Evolutionary conservation across 1,140 invertebrate species (phyloP).

Genomic region (Drosophila lacertosa): DNA sequence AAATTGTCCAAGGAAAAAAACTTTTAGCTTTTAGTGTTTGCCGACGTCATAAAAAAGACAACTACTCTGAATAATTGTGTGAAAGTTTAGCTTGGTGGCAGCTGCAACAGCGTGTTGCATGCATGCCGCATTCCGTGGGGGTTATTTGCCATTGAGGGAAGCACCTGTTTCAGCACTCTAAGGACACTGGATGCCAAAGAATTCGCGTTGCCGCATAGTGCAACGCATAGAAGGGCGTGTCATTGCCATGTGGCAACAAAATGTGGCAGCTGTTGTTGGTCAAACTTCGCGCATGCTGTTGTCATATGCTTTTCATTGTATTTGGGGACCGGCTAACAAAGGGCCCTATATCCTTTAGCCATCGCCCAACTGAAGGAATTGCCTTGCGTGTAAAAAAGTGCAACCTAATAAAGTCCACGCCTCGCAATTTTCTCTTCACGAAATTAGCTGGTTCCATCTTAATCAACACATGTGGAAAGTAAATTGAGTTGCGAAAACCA

Average conservation of each 20-base stretch:
- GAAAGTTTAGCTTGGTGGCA: neutral
- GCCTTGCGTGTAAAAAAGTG: too few relatives aligned
- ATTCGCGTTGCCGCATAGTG: neutral
- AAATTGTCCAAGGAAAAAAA: too few relatives aligned
- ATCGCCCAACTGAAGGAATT: too few relatives aligned
- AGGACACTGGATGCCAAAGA: neutral
- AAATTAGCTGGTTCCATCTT: too few relatives aligned
- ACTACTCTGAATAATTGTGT: conserved; percentile 1
- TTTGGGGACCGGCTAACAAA: conserved; percentile 2
- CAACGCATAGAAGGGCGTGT: neutral
- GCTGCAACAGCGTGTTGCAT: conserved; percentile 2
- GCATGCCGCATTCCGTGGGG: neutral
- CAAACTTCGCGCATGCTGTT: conserved; percentile 13
- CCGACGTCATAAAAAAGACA: conserved; percentile 2
- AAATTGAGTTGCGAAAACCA: too few relatives aligned
- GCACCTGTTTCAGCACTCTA: neutral
- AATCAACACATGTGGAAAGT: too few relatives aligned
- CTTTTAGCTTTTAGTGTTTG: neutral
- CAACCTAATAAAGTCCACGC: too few relatives aligned
- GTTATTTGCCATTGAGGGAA: neutral
- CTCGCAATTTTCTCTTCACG: too few relatives aligned
- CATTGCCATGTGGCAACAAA: conserved; percentile 1
- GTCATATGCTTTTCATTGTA: conserved; percentile 14
- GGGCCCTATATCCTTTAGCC: too few relatives aligned
- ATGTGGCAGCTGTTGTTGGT: conserved; percentile 1